Evolutionary conservation across 1,140 invertebrate species (phyloP).

Genomic region (Orchestia grillus): DNA sequence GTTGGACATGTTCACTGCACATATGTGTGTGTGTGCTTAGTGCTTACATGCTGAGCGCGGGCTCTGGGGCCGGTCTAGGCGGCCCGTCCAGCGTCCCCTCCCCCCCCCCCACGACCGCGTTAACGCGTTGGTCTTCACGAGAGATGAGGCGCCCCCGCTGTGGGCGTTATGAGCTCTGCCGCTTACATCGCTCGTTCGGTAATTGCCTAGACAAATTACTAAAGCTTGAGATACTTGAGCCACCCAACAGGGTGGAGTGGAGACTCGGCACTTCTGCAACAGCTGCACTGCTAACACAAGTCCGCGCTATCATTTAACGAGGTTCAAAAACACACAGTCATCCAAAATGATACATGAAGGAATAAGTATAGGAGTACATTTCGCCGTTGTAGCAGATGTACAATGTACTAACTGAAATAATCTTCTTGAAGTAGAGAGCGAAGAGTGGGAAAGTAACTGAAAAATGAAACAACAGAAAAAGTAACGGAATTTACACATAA

Average conservation of each 20-base stretch:
- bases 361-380: background rate
- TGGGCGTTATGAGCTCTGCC: conserved; percentile 23
- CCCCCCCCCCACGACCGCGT: background rate
- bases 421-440: background rate
- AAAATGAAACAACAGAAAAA: background rate
- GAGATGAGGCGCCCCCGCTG: conserved; percentile 24
- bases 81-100: background rate
- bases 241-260: background rate
- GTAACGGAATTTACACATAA: background rate
- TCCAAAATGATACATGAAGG: background rate
- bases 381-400: background rate
- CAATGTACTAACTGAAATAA: background rate
- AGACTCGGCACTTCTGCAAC: conserved; percentile 14
- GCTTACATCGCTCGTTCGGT: conserved; percentile 34
- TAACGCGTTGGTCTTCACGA: conserved; percentile 14
- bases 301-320: background rate
- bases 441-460: background rate
- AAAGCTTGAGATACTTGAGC: conserved; percentile 44
- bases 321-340: background rate
- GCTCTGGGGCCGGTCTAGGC: too few relatives aligned
- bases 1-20: background rate
- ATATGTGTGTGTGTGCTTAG: background rate
- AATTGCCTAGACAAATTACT: conserved; percentile 50
- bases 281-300: background rate
- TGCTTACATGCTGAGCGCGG: background rate